Evolutionary conservation across 2,888 invertebrate species (phyloP).

Genomic region (Acleris literana): DNA sequence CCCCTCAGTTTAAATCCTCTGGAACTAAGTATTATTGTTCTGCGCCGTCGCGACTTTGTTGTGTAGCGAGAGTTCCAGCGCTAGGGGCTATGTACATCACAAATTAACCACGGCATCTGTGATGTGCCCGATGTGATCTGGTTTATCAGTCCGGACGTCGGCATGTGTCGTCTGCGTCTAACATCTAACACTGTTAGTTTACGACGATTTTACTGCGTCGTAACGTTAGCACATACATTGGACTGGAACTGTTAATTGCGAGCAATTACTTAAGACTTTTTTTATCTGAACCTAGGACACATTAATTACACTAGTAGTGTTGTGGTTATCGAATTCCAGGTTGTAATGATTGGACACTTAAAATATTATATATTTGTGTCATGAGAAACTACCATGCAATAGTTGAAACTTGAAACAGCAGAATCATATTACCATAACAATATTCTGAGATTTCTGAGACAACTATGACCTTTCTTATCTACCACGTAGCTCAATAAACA

Average conservation of each 20-base stretch:
- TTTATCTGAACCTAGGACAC: not conserved
- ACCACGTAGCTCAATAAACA: not conserved
- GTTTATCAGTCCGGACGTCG: conserved; percentile 55
- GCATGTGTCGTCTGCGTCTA: conserved; percentile 43
- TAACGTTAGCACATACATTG: conserved; percentile 38
- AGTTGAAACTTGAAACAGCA: not conserved
- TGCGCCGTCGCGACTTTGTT: conserved; percentile 12
- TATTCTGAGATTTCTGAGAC: not conserved
- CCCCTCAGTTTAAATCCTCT: not conserved
- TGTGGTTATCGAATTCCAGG: conserved; percentile 3
- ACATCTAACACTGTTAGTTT: conserved; percentile 47
- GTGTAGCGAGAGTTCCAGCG: conserved; percentile 26
- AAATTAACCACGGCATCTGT: conserved; percentile 34
- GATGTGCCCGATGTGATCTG: conserved; percentile 47
- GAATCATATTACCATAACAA: not conserved
- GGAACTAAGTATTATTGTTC: conserved; percentile 8
- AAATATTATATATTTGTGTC: not conserved
- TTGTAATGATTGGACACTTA: not conserved
- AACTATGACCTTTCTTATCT: not conserved
- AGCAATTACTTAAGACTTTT: conserved; percentile 7
- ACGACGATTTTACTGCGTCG: conserved; percentile 49
- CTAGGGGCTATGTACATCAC: conserved; percentile 33
- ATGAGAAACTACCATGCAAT: not conserved
- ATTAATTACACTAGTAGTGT: not conserved
- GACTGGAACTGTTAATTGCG: conserved; percentile 21